These are phyloP conservation scores for Allobates femoralis DNA, from an alignment of 2,797 vertebrate genomes.

Conservation along the genomic window DNA sequence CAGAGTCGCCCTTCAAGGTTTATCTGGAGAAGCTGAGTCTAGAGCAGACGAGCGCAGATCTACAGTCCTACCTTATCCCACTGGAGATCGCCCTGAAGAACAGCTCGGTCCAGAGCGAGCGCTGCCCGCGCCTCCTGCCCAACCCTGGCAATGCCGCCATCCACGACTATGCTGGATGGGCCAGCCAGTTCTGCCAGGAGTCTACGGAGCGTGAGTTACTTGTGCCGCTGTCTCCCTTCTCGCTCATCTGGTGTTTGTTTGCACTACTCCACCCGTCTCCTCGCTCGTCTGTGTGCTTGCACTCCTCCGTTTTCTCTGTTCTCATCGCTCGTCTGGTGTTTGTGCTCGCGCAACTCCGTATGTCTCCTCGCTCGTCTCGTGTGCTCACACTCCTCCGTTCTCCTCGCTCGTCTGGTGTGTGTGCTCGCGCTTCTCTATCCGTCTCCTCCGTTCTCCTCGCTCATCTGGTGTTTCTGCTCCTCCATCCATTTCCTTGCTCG, in stretches of 20 bases:
- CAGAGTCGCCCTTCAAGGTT: constrained; percentile 88
- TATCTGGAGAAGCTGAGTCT: constrained; percentile 85
- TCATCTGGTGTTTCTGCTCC: too few species aligned
- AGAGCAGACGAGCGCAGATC: constrained; percentile 73
- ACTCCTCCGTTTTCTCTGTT: not conserved
- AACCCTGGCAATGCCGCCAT: constrained; percentile 83
- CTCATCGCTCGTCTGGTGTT: too few species aligned
- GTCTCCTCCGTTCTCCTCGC: too few species aligned
- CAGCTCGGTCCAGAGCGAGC: constrained; percentile 79
- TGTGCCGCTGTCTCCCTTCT: too few species aligned
- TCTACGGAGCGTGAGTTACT: constrained; percentile 76
- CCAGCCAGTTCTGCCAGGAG: constrained; percentile 71
- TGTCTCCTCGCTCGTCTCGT: too few species aligned
- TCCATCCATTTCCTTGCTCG: too few species aligned
- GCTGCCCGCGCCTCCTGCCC: constrained; percentile 84
- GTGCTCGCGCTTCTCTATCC: too few species aligned
- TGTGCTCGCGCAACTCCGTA: too few species aligned
- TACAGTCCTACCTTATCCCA: constrained; percentile 79
- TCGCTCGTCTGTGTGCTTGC: too few species aligned
- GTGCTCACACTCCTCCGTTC: too few species aligned
- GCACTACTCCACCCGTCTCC: not conserved
- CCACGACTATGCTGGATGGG: constrained; percentile 90
- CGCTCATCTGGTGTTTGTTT: too few species aligned
- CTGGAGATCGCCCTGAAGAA: constrained; percentile 91
- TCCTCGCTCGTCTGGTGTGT: too few species aligned